phyloP scores from a whole-genome alignment of 2,888 invertebrate species.

The Pachliopta kotzebuea region DNA sequence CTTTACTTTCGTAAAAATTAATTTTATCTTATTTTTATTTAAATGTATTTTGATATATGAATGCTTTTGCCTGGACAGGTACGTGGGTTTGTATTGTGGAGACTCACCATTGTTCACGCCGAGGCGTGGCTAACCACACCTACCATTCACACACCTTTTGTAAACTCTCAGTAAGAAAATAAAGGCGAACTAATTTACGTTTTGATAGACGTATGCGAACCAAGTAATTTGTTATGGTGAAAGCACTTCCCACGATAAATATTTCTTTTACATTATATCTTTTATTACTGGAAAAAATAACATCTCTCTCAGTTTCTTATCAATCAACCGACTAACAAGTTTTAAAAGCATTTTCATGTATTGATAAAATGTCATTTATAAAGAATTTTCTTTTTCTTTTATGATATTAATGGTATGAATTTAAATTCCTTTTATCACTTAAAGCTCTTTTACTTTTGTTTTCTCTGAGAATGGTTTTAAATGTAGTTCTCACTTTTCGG shows the following conservation, averaged over 20 bases:
- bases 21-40: slow-evolving; percentile 12
- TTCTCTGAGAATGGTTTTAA: no score
- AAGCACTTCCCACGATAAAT: slow-evolving; percentile 12
- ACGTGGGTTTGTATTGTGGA: slow-evolving; percentile 25
- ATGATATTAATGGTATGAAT: no score
- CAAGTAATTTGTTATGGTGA: slow-evolving; percentile 17
- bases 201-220: slow-evolving; percentile 24
- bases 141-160: slow-evolving; percentile 28
- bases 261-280: neutral
- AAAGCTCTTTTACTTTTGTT: no score
- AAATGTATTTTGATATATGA: slow-evolving; percentile 23
- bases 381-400: no score
- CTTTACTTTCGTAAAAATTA: neutral
- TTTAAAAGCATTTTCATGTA: no score
- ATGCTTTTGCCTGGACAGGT: slow-evolving; percentile 23
- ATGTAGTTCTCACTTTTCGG: no score
- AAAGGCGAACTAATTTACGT: slow-evolving; percentile 25
- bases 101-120: slow-evolving; percentile 25
- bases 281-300: neutral
- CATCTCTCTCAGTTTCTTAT: no score
- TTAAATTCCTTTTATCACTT: no score
- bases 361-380: no score
- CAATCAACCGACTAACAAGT: no score
- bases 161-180: slow-evolving; percentile 24
- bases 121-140: slow-evolving; percentile 29